Conservation (phyloP, 1,140 invertebrate species). For the Drosophila rhopaloa region DNA sequence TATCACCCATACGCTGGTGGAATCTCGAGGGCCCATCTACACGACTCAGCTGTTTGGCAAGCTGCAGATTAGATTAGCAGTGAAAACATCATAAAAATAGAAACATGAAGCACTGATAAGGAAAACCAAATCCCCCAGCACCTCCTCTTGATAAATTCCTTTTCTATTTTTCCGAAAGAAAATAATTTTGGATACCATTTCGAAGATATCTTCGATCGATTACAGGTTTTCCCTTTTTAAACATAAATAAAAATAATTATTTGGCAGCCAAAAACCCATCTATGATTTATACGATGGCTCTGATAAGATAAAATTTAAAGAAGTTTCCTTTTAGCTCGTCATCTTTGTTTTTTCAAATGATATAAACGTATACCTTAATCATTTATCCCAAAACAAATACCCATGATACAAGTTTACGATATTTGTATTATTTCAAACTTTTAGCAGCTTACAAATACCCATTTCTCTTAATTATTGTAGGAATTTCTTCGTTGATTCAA, state of each 20-base stretch:
- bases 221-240: not conserved
- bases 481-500: no score
- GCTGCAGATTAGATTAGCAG: constrained; percentile 58
- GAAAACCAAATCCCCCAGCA: constrained; percentile 8
- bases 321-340: no score
- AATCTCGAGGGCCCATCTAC: constrained; percentile 29
- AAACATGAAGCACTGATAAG: constrained; percentile 40
- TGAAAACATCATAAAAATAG: constrained; percentile 53
- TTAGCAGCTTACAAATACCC: no score
- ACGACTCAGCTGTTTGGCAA: constrained; percentile 34
- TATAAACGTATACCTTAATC: no score
- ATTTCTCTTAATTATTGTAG: no score
- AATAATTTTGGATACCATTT: not conserved
- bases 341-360: no score
- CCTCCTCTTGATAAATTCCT: not conserved
- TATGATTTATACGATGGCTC: no score
- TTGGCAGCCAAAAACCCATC: not conserved
- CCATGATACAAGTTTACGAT: no score
- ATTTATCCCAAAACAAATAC: no score
- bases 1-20: constrained; percentile 8
- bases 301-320: no score
- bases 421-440: no score
- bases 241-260: no score
- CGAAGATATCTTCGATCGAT: not conserved
- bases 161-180: not conserved